Evolutionary conservation across 1,140 invertebrate species (phyloP).

Genomic region (Hylyphantes graminicola): DNA sequence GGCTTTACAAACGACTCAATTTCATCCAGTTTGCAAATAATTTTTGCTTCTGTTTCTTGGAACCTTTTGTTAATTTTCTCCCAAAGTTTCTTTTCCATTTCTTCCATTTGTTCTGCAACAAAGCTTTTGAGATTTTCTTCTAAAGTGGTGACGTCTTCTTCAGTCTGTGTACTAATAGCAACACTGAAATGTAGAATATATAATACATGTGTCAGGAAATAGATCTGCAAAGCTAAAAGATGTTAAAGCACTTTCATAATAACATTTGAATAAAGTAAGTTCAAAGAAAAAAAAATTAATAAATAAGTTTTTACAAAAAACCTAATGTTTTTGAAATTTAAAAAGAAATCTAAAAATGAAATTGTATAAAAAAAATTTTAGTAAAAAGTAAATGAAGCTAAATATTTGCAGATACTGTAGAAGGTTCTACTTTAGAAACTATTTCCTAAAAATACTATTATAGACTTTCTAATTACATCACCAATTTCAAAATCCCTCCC

Average conservation of each 20-base stretch:
- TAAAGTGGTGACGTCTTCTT: slow-evolving; percentile 41
- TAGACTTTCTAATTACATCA: too few relatives aligned
- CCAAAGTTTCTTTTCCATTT: slow-evolving; percentile 27
- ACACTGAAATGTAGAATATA: slow-evolving; percentile 7
- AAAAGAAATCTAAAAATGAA: too few relatives aligned
- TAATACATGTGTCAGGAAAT: background rate
- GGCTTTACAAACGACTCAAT: slow-evolving; percentile 58
- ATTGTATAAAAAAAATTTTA: too few relatives aligned
- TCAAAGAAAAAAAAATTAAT: too few relatives aligned
- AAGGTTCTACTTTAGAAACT: too few relatives aligned
- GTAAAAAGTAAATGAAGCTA: too few relatives aligned
- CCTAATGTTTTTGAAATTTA: too few relatives aligned
- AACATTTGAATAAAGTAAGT: background rate
- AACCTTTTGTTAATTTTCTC: slow-evolving; percentile 54
- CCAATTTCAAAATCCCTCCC: too few relatives aligned
- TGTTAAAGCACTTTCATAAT: background rate
- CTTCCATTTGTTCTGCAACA: slow-evolving; percentile 39
- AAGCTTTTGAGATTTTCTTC: slow-evolving; percentile 43
- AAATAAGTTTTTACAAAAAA: too few relatives aligned
- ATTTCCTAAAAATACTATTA: too few relatives aligned
- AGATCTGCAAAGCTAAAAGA: background rate
- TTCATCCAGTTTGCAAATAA: slow-evolving; percentile 59
- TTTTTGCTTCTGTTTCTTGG: slow-evolving; percentile 55
- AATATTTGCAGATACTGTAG: too few relatives aligned
- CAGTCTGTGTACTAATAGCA: slow-evolving; percentile 28